Evolutionary conservation across 1,140 invertebrate species (phyloP), one percentile per base, ranked within the genome.

Genomic region (Caenorhabditis briggsae): DNA sequence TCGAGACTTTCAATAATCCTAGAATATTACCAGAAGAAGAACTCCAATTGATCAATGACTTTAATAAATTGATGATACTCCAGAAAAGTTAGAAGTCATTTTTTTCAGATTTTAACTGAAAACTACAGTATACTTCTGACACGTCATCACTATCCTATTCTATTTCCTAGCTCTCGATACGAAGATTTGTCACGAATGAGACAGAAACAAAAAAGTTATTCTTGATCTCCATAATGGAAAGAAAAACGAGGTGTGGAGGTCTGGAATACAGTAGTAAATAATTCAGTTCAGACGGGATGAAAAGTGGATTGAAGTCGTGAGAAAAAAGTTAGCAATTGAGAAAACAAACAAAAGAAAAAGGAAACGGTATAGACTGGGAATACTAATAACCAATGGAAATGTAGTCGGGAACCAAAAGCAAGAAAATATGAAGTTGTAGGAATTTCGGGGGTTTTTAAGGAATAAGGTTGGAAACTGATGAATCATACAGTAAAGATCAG

Each of bases 261-360:
- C 70, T 46, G 50, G 50, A 78, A 50, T 50, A 53, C 70, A 20
- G 46, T 50, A 53, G n/a, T 78, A 20, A 78, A 78, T 78, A 78
- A 78, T 78, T 78, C 70, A 78, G 70, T 46, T 12, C 16, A 8
- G 46, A 7, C 46, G 70, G 70, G 41, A 78, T 78, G 46, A 53
- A 78, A 53, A 78, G 70, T 50, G n/a, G n/a, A 78, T 50, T 3
- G 46, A 78, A 78, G 43, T 78, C 70, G 70, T 78, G 70, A 50
- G 70, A 23, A 53, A 12, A 43, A 7, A 50, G 48, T 78, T 50
- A 18, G 58, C n/a, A 8, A n/a, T 46, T 46, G 64, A n/a, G 18
- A 18, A 5, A 43, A 46, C n/a, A 20, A 46, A 70, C 12, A 70
- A 70, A 46, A 46, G 5, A 23, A 61, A 61, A 61, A 25, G 56